Percentiles rank a stretch among this genome's conserved stretches.
Conservation (phyloP, 2,113 vertebrate species). For the Apodemus speciosus region DNA sequence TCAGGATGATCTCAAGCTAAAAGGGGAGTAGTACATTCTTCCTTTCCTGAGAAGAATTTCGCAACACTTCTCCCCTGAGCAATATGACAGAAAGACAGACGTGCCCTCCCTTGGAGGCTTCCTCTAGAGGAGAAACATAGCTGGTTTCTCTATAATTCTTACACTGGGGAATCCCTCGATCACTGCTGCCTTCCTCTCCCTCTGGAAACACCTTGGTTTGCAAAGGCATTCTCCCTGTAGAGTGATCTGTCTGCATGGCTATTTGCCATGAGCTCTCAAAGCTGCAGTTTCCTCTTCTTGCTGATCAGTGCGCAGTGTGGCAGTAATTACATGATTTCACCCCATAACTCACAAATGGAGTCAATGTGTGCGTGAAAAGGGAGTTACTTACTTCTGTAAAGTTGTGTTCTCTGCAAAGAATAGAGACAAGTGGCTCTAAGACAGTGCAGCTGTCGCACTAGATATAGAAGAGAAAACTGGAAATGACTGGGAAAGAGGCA, state of each 20-base stretch:
- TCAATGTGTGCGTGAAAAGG: not conserved
- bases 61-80: not conserved
- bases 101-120: not conserved
- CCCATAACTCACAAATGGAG: not conserved
- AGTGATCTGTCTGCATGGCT: not conserved
- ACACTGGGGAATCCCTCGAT: not conserved
- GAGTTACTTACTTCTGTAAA: not conserved
- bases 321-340: not conserved
- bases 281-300: not conserved
- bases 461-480: not conserved
- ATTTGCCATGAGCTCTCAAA: not conserved
- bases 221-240: not conserved
- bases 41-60: not conserved
- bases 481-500: not conserved
- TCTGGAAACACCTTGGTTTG: not conserved
- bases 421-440: not conserved
- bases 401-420: constrained; percentile 29
- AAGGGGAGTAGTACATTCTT: not conserved
- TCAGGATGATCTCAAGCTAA: not conserved
- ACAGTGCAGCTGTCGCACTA: not conserved
- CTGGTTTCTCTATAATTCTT: constrained; percentile 14
- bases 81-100: not conserved
- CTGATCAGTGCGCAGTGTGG: not conserved
- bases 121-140: not conserved
- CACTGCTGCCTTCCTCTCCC: not conserved